These are phyloP conservation scores for Conus canariensis DNA, from an alignment of 2,888 invertebrate species.

Conservation along the genomic window DNA sequence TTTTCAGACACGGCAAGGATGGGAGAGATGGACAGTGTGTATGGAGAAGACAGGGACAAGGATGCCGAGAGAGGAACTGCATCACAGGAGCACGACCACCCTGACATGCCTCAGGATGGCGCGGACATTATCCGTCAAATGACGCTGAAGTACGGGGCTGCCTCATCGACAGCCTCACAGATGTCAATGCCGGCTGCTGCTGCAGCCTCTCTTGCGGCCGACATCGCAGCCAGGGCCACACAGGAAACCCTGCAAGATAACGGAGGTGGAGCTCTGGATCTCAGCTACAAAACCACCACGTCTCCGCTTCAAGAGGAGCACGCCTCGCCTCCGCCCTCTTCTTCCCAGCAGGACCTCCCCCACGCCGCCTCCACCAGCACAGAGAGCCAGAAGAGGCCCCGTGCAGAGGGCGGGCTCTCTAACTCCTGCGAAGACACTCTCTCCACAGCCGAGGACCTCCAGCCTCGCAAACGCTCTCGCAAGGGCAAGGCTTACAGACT, in stretches of 20 bases:
- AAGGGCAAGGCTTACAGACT: slow-evolving; percentile 93
- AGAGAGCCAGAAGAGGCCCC: background rate
- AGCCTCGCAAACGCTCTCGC: slow-evolving; percentile 84
- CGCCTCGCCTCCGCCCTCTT: background rate
- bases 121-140: slow-evolving; percentile 72
- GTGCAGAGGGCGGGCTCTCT: background rate
- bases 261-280: slow-evolving; percentile 65
- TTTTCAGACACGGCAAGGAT: too few relatives aligned
- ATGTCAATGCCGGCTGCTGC: slow-evolving; percentile 55
- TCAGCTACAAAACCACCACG: slow-evolving; percentile 67
- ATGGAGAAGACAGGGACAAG: background rate
- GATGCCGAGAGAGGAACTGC: background rate
- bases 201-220: slow-evolving; percentile 44
- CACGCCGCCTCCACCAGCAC: background rate
- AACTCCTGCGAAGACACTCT: slow-evolving; percentile 26
- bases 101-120: slow-evolving; percentile 45
- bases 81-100: background rate
- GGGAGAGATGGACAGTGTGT: background rate
- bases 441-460: slow-evolving; percentile 69
- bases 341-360: background rate
- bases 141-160: slow-evolving; percentile 69
- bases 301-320: slow-evolving; percentile 52
- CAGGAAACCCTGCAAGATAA: slow-evolving; percentile 53
- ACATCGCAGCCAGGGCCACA: slow-evolving; percentile 66
- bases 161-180: slow-evolving; percentile 67